A percentile compares a stretch with the other conserved stretches of the same genome.
These are phyloP conservation scores for Ichneumon xanthorius DNA, from an alignment of 2,888 invertebrate genomes.

Conservation along the genomic window DNA sequence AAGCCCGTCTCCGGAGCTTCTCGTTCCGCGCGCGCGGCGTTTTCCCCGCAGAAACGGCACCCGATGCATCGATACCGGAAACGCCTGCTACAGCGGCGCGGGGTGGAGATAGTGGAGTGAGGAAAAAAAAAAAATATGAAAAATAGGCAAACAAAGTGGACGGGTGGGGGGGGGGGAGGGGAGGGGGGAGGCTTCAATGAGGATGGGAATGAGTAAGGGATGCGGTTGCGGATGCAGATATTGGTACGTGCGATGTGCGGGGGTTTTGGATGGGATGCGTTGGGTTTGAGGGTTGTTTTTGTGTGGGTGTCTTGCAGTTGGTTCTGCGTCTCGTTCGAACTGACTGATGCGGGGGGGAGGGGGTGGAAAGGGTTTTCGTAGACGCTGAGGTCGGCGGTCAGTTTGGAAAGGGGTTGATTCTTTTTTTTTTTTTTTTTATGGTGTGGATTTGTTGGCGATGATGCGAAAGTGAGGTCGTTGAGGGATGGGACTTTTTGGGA, in stretches of 20 bases:
- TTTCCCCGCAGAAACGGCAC: conserved; percentile 59
- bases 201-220: conserved; percentile 58
- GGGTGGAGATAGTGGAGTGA: conserved; percentile 52
- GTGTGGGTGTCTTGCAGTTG: not conserved
- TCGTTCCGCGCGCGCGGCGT: conserved; percentile 69
- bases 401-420: not conserved
- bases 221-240: conserved; percentile 59
- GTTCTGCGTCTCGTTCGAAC: not conserved
- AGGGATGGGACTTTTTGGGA: no score
- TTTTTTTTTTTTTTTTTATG: not conserved
- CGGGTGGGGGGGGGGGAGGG: conserved; percentile 32
- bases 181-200: conserved; percentile 58
- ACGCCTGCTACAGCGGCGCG: conserved; percentile 71
- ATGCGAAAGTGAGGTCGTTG: no score
- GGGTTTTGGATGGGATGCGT: conserved; percentile 20
- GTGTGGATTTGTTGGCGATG: not conserved
- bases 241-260: conserved; percentile 40
- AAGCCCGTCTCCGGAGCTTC: conserved; percentile 78
- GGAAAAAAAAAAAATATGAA: conserved; percentile 61
- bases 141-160: conserved; percentile 31
- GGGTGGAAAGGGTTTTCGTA: not conserved
- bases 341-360: not conserved
- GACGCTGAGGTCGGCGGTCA: not conserved
- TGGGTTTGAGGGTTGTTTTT: conserved; percentile 40
- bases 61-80: conserved; percentile 81